Evolutionary conservation across 1,140 invertebrate genomes (phyloP).

Genomic region (Geopemphigus sp.): DNA sequence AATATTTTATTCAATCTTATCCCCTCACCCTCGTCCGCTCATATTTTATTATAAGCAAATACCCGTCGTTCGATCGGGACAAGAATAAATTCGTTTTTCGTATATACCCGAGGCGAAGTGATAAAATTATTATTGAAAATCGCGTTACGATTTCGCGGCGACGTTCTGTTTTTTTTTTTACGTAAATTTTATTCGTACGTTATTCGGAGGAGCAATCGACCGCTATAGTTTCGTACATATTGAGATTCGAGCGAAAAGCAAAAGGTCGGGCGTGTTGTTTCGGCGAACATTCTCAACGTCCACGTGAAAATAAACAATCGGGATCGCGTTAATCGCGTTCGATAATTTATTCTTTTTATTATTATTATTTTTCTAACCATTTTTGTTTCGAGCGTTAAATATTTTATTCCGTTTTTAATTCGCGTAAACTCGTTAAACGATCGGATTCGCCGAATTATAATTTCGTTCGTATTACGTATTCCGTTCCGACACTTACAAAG

Average conservation of each 20-base stretch:
- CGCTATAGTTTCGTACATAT: not conserved
- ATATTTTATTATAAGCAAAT: not conserved
- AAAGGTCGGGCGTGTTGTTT: not conserved
- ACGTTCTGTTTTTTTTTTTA: not conserved
- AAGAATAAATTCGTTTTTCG: not conserved
- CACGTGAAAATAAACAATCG: too few species aligned
- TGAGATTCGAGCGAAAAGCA: not conserved
- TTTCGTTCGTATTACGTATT: too few species aligned
- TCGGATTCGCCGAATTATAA: too few species aligned
- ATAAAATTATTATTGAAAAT: not conserved
- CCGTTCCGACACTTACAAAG: too few species aligned
- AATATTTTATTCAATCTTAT: slow-evolving; percentile 19
- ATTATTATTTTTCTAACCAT: not conserved
- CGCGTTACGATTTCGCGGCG: not conserved
- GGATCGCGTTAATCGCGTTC: too few species aligned
- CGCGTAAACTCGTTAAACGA: too few species aligned
- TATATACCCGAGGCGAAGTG: not conserved
- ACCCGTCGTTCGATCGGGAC: not conserved
- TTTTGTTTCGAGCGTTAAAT: too few species aligned
- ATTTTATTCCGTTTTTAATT: too few species aligned
- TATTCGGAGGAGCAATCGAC: not conserved
- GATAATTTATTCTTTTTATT: not conserved
- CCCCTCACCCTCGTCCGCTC: not conserved
- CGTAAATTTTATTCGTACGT: not conserved
- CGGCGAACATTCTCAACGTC: not conserved